Base-by-base conservation (phyloP, 2,797 vertebrate species). In the Novumbra hubbsi region DNA sequence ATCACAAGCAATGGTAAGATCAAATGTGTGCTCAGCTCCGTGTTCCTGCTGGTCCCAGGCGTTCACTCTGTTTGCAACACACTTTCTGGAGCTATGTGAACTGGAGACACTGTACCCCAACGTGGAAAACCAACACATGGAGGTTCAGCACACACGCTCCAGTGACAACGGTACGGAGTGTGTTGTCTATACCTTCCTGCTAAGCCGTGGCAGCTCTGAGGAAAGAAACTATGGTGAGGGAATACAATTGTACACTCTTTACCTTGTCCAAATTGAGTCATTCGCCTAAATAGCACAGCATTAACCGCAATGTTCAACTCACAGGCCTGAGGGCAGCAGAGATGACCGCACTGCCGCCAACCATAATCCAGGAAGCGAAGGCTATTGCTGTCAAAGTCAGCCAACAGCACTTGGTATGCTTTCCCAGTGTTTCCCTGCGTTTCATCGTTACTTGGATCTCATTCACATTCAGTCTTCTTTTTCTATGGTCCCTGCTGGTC, bases 1-100 rank as follows among this genome's bases (percentile, higher is more conserved):
- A n/a, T 50, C 49, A 52, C 16, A 70, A 19, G 41, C n/a, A 45
- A 7, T 5, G 1, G 24, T 50, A 45, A 68, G n/a, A 68, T 17
- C 14, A 48, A 21, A 34, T 73, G 68, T 70, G 64, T 84, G 71
- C 76, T 24, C 55, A 24, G 50, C 55, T 60, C 38, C 49, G 28
- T 75, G 28, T 82, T 14, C 48, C 19, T 74, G 17, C 17, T 70
- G 48, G 77, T 74, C 76, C 67, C 78, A 99, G 98, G 96, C 95
- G 1, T 99, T 98, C 92, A 98, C 96, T 28, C 82, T 99, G 76
- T 98, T 99, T 89, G 96, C 96, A 73, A 99, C 97, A 0, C 98
- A 99, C 90, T 99, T 95, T 80, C 92, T 99, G 85, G 96, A 99
- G 82, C 89, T 99, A 14, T 99, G 97, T 87, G 96, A 96, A 50